phyloP scores from a whole-genome alignment of 2,888 invertebrate species.

The Coleophora deauratella region DNA sequence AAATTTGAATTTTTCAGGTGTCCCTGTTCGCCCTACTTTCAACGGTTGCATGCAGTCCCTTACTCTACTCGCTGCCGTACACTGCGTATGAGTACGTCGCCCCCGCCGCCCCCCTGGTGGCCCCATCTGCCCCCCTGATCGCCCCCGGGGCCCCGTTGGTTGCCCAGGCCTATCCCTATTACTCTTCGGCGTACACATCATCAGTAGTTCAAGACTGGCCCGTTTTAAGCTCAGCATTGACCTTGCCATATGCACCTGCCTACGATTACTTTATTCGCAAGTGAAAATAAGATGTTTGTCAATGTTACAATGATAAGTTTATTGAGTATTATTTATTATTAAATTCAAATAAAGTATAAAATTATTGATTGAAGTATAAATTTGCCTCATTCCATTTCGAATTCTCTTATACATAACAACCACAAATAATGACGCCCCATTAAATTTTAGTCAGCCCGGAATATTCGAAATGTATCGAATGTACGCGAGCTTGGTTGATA shows the following conservation, averaged over 20 bases:
- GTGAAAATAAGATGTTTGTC: no score
- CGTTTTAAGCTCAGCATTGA: conserved; percentile 4
- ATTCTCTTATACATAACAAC: no score
- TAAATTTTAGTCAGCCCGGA: no score
- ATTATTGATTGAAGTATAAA: no score
- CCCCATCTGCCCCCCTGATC: not conserved
- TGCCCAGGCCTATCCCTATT: conserved; percentile 1
- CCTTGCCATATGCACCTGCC: not conserved
- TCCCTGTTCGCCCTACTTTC: conserved; percentile 3
- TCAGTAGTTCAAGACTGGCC: conserved; percentile 6
- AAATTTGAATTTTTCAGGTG: not conserved
- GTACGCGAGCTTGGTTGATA: no score
- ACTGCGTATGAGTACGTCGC: not conserved
- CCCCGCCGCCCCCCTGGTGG: not conserved
- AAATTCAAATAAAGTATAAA: no score
- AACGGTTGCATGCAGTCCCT: not conserved
- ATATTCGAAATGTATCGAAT: no score
- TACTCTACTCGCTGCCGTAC: not conserved
- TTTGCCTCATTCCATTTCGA: no score
- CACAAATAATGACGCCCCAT: no score
- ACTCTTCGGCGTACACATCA: not conserved
- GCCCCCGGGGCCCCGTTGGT: not conserved
- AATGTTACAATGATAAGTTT: no score
- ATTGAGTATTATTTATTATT: no score
- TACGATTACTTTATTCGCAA: not conserved